These are phyloP conservation scores for Heterodera filipjevi DNA, from an alignment of 2,888 invertebrate species.

Conservation along the genomic window DNA sequence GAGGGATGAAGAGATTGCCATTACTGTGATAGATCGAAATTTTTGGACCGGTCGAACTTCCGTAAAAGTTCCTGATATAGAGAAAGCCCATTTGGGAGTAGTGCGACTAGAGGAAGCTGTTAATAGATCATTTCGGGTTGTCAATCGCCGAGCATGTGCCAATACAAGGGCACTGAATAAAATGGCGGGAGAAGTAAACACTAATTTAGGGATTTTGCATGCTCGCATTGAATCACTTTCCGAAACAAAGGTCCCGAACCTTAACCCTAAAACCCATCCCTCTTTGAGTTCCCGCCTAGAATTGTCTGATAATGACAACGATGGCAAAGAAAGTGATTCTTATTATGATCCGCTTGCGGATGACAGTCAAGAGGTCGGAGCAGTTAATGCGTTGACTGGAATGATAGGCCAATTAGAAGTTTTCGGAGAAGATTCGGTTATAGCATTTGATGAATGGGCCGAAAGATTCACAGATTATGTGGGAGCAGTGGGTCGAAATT, in stretches of 20 bases:
- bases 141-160: neutral
- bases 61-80: neutral
- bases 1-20: neutral
- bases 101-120: neutral
- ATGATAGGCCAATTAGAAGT: slow-evolving; percentile 3
- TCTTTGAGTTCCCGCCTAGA: too few species aligned
- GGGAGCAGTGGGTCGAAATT: neutral
- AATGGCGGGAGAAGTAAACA: neutral
- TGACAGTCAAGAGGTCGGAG: neutral
- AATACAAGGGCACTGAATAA: neutral
- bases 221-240: too few species aligned
- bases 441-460: slow-evolving; percentile 18
- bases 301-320: too few species aligned
- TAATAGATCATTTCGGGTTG: neutral
- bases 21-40: neutral
- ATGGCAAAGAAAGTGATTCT: too few species aligned
- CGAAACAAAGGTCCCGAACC: too few species aligned
- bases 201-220: neutral
- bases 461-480: slow-evolving; percentile 2
- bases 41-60: neutral
- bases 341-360: too few species aligned
- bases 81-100: neutral
- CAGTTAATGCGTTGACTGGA: neutral
- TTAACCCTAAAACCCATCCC: too few species aligned
- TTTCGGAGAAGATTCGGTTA: slow-evolving; percentile 4